Evolutionary conservation across 1,140 invertebrate species (phyloP).

Genomic region (Littorina saxatilis): DNA sequence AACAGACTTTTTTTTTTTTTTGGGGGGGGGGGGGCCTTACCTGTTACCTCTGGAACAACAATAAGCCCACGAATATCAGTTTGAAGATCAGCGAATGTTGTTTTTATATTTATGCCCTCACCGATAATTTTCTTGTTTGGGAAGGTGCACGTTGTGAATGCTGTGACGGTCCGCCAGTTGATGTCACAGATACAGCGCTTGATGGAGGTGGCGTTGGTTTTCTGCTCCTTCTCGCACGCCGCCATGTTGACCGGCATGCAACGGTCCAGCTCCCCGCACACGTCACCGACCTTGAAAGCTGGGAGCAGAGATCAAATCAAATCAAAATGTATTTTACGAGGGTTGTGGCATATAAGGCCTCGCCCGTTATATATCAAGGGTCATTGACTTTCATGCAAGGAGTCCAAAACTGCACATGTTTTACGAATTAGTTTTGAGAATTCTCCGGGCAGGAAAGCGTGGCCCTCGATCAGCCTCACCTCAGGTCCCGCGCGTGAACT

Average conservation of each 20-base stretch:
- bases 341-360: no score
- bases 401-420: no score
- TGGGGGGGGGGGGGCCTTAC: no score
- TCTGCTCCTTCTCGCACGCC: conserved; percentile 26
- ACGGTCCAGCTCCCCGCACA: conserved; percentile 7
- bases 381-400: no score
- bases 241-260: conserved; percentile 21
- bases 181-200: conserved; percentile 22
- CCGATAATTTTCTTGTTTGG: background rate
- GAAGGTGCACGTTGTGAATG: conserved; percentile 2
- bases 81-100: background rate
- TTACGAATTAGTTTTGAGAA: no score
- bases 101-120: background rate
- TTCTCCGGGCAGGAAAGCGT: no score
- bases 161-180: conserved; percentile 4
- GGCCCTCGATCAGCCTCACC: no score
- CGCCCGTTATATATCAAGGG: no score
- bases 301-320: background rate
- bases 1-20: no score
- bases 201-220: conserved; percentile 26
- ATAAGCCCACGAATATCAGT: background rate
- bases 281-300: conserved; percentile 22
- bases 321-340: no score
- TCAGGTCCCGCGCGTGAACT: no score
- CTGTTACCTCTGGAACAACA: background rate